phyloP scores from a whole-genome alignment of 2,888 invertebrate genomes.

The Plebejus argus region DNA sequence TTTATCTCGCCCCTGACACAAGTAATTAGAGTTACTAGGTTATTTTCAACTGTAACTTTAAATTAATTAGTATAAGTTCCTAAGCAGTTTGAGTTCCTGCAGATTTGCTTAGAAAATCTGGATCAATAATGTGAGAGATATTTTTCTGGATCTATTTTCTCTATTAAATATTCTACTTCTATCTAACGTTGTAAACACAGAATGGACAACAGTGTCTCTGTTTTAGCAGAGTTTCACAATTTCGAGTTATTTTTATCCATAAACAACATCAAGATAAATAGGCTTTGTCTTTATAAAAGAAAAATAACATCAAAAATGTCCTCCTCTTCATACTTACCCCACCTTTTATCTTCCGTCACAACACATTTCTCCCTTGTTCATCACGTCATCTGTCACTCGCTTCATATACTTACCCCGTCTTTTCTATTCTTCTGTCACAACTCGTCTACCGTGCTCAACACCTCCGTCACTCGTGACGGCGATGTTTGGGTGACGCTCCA shows the following conservation, averaged over 20 bases:
- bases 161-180: background rate
- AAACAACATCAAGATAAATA: too few relatives aligned
- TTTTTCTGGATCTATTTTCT: background rate
- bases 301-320: too few relatives aligned
- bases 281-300: too few relatives aligned
- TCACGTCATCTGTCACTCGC: background rate
- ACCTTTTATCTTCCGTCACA: background rate
- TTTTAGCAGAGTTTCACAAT: too few relatives aligned
- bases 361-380: background rate
- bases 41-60: background rate
- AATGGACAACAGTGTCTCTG: too few relatives aligned
- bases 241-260: too few relatives aligned
- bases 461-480: background rate
- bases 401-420: background rate
- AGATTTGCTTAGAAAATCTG: background rate
- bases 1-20: background rate
- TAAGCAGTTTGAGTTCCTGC: background rate
- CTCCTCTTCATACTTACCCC: too few relatives aligned
- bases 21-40: constrained; percentile 1
- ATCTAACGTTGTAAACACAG: too few relatives aligned
- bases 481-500: background rate
- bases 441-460: background rate
- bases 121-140: too few relatives aligned
- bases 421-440: background rate
- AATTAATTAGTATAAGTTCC: background rate